Percentiles rank a stretch among this genome's conserved stretches.
phyloP scores from a whole-genome alignment of 2,113 vertebrate species.

The Maccullochella peelii region DNA sequence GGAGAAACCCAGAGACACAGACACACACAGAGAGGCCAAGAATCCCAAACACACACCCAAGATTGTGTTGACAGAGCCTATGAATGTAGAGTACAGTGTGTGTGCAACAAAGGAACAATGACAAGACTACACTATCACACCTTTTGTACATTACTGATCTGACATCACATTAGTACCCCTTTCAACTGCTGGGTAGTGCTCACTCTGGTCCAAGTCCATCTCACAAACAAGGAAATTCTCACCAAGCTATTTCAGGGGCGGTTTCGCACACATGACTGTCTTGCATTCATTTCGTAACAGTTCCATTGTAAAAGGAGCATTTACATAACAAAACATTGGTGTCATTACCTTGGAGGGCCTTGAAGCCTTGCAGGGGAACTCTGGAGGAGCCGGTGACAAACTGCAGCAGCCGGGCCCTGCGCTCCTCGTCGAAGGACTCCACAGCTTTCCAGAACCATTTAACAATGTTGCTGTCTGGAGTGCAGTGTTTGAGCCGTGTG shows the following conservation, averaged over 20 bases:
- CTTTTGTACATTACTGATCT: background rate
- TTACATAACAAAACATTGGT: background rate
- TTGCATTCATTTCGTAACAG: background rate
- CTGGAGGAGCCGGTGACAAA: slow-evolving; percentile 98
- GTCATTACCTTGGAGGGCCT: slow-evolving; percentile 93
- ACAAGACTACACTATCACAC: background rate
- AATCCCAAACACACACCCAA: slow-evolving; percentile 8
- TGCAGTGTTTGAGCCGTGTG: slow-evolving; percentile 98
- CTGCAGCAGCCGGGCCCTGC: slow-evolving; percentile 94
- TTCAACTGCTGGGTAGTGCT: background rate
- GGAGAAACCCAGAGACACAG: slow-evolving; percentile 33
- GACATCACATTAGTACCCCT: background rate
- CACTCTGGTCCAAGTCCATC: background rate
- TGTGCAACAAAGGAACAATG: background rate
- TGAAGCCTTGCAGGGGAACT: slow-evolving; percentile 98
- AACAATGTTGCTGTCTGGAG: slow-evolving; percentile 94
- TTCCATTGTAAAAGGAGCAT: background rate
- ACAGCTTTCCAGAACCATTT: slow-evolving; percentile 99
- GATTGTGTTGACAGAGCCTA: slow-evolving; percentile 7
- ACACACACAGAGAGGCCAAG: slow-evolving; percentile 17
- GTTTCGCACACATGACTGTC: background rate
- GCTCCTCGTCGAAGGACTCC: slow-evolving; percentile 97
- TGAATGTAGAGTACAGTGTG: background rate
- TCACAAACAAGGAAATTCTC: slow-evolving; percentile 1
- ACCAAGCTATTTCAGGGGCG: background rate